Evolutionary conservation across 2,113 vertebrate genomes (phyloP).

Genomic region (Podiceps cristatus): DNA sequence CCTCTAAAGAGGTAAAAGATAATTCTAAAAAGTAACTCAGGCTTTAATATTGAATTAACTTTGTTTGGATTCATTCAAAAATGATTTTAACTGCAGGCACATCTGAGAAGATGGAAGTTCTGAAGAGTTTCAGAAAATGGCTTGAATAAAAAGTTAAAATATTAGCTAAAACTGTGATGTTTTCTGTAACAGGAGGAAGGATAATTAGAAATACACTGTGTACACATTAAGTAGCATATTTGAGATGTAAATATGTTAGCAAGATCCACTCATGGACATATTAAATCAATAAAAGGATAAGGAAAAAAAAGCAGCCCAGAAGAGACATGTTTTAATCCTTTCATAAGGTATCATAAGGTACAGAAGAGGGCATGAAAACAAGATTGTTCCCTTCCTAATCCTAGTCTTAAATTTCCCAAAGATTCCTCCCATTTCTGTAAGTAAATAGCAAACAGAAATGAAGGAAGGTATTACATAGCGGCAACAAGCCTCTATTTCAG

Average conservation of each 20-base stretch:
- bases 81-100: background rate
- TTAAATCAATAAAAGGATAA: background rate
- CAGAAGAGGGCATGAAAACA: background rate
- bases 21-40: background rate
- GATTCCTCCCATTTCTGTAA: background rate
- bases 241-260: background rate
- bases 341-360: background rate
- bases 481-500: background rate
- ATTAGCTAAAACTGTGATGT: background rate
- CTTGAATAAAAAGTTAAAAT: background rate
- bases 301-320: background rate
- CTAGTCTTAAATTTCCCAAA: background rate
- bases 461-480: background rate
- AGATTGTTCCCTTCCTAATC: background rate
- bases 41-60: background rate
- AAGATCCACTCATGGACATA: background rate
- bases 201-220: background rate
- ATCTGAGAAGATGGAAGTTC: background rate
- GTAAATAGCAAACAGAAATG: background rate
- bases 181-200: background rate
- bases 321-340: background rate
- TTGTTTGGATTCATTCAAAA: rapidly evolving
- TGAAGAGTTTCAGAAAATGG: background rate
- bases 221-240: background rate
- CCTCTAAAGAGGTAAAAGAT: background rate